phyloP scores from a whole-genome alignment of 2,797 vertebrate species.

The Sylvilagus floridanus region DNA sequence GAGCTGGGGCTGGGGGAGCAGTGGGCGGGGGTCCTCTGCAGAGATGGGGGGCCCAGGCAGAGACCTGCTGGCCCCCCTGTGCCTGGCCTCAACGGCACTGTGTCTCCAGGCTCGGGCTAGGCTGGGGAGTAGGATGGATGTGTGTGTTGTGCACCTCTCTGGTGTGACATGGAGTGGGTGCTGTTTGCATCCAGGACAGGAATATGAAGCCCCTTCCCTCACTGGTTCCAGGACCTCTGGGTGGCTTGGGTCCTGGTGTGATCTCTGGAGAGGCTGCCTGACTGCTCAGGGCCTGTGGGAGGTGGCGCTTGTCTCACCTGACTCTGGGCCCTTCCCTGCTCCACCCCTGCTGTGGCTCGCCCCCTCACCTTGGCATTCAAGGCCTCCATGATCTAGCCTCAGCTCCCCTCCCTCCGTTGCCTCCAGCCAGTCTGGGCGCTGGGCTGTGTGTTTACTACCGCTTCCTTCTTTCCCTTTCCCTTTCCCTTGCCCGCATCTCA shows the following conservation, averaged over 20 bases:
- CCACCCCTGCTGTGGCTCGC: neutral
- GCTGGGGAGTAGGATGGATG: neutral
- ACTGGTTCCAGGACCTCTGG: neutral
- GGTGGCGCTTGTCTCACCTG: neutral
- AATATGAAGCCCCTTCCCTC: neutral
- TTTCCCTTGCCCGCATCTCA: too few relatives aligned
- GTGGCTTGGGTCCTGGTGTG: neutral
- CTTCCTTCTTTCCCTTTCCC: neutral
- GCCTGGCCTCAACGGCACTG: neutral
- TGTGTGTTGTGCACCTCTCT: neutral
- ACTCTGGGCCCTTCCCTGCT: neutral
- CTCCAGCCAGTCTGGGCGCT: neutral
- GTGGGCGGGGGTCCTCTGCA: constrained; percentile 7
- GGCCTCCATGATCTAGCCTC: neutral
- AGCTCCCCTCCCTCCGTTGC: too few relatives aligned
- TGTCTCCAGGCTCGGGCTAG: neutral
- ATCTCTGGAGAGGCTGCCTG: neutral
- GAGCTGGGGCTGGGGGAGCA: constrained; percentile 66
- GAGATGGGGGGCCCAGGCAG: neutral
- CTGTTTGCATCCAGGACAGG: neutral
- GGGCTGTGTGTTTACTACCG: neutral
- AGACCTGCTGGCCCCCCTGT: neutral
- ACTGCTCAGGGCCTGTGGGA: neutral
- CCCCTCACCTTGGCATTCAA: neutral
- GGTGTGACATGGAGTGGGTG: neutral